Percentiles rank a stretch among this genome's conserved stretches.
phyloP scores from a whole-genome alignment of 2,797 vertebrate species.

The Cossypha dichroa region DNA sequence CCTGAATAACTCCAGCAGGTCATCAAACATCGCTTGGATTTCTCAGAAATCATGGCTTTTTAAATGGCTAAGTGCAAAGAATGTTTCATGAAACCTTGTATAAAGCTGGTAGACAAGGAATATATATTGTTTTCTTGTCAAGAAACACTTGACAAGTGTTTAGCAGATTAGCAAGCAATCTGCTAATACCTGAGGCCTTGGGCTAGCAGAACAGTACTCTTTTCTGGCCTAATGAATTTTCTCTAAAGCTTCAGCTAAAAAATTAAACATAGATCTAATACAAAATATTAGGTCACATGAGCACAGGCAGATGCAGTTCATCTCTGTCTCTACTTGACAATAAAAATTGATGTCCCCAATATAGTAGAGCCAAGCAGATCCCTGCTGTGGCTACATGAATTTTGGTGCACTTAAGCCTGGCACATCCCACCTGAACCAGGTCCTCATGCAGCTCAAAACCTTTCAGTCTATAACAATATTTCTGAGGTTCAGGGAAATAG shows the following conservation, averaged over 20 bases:
- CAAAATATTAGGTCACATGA: not conserved
- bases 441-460: not conserved
- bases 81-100: not conserved
- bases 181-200: not conserved
- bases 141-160: not conserved
- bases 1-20: not conserved
- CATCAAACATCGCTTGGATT: not conserved
- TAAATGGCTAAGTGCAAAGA: not conserved
- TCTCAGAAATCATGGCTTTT: not conserved
- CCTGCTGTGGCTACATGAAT: accelerated
- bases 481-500: not conserved
- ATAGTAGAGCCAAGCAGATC: accelerated
- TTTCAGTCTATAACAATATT: not conserved
- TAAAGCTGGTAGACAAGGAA: not conserved
- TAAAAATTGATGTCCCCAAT: not conserved
- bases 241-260: not conserved
- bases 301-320: not conserved
- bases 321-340: not conserved
- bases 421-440: not conserved
- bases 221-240: not conserved
- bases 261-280: not conserved
- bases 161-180: not conserved
- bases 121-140: not conserved
- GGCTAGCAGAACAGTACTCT: not conserved
- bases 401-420: not conserved